Percentiles rank a stretch among this genome's conserved stretches.
Evolutionary conservation across 1,140 invertebrate species (phyloP).

Genomic region (Neodiprion fabricii): DNA sequence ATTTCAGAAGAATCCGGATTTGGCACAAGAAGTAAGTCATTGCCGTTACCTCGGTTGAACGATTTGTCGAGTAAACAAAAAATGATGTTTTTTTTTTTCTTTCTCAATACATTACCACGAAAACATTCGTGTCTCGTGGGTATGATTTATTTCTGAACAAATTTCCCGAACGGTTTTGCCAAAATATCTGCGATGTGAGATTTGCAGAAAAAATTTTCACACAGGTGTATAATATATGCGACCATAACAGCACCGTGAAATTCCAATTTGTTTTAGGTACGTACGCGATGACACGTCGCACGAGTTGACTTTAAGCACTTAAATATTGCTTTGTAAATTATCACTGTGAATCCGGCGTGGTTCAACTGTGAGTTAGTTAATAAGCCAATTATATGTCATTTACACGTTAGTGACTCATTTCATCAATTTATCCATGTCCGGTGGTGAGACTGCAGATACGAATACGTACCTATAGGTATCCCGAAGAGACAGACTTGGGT

Average conservation of each 20-base stretch:
- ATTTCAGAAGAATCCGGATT: no score
- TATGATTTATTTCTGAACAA: neutral
- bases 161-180: neutral
- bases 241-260: neutral
- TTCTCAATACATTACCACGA: no score
- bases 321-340: slow-evolving; percentile 23
- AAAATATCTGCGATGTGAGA: neutral
- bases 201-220: neutral
- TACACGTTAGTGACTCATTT: slow-evolving; percentile 46
- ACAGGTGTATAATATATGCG: neutral
- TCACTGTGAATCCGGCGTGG: slow-evolving; percentile 22
- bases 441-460: slow-evolving; percentile 20
- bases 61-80: no score
- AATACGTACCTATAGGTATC: no score
- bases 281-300: neutral
- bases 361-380: slow-evolving; percentile 42
- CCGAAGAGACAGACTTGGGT: neutral
- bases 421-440: slow-evolving; percentile 45
- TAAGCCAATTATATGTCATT: slow-evolving; percentile 53
- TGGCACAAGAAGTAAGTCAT: no score
- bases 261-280: neutral
- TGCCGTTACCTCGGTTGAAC: no score
- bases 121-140: neutral
- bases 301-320: slow-evolving; percentile 20
- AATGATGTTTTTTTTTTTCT: no score